Conservation (phyloP, 2,888 invertebrate species). For the Sarcophaga subvicina region DNA sequence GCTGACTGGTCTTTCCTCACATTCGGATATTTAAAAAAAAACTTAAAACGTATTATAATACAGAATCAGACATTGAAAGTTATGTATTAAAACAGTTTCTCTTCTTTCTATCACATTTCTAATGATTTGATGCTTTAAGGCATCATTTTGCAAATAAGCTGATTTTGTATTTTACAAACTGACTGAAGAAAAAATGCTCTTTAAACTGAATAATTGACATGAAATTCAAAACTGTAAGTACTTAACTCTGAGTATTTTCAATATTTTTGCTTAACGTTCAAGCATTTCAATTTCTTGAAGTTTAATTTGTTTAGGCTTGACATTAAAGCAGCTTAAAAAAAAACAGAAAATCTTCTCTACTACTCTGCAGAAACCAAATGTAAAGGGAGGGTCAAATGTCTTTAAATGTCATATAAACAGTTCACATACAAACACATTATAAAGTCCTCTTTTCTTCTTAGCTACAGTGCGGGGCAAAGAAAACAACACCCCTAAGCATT, state of each 20-base stretch:
- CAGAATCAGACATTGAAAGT: too few relatives aligned
- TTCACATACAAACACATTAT: conserved; percentile 1
- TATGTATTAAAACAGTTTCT: too few relatives aligned
- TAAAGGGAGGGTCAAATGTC: background rate
- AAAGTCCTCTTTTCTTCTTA: background rate
- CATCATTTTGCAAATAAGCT: background rate
- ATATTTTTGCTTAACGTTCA: background rate
- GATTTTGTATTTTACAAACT: background rate
- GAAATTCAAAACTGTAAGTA: conserved; percentile 9
- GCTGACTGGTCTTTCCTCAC: too few relatives aligned
- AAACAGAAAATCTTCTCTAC: background rate
- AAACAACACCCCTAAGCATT: background rate
- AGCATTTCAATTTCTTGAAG: background rate
- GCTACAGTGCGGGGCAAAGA: background rate
- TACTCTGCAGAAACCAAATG: background rate
- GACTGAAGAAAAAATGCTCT: background rate
- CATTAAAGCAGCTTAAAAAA: conserved; percentile 4
- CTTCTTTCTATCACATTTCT: too few relatives aligned
- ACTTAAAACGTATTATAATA: too few relatives aligned
- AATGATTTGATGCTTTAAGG: background rate
- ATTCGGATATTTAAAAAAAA: too few relatives aligned
- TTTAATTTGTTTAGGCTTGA: conserved; percentile 19
- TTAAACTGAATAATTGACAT: background rate
- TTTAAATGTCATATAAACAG: background rate
- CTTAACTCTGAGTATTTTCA: too few relatives aligned